These are phyloP conservation scores for Dermolepida albohirtum DNA, from an alignment of 2,888 invertebrate species.

Conservation along the genomic window DNA sequence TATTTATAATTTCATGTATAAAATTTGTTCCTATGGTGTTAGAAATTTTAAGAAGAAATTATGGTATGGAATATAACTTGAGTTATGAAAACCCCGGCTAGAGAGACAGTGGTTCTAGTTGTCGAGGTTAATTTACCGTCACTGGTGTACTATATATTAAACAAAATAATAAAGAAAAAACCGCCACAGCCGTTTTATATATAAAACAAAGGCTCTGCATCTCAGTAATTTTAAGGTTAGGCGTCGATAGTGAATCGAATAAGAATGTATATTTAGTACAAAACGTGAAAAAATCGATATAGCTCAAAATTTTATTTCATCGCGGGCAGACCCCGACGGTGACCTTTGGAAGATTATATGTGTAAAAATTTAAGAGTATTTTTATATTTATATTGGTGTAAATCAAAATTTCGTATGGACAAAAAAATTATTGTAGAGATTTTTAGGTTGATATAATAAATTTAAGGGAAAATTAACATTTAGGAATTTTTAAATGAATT, in stretches of 20 bases:
- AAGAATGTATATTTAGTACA: conserved; percentile 64
- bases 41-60: conserved; percentile 20
- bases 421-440: conserved; percentile 65
- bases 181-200: conserved; percentile 59
- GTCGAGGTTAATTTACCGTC: conserved; percentile 63
- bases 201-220: conserved; percentile 56
- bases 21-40: conserved; percentile 1
- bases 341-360: conserved; percentile 63
- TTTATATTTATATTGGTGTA: conserved; percentile 69
- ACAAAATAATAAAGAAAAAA: conserved; percentile 50
- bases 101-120: conserved; percentile 60
- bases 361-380: conserved; percentile 68
- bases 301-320: conserved; percentile 66
- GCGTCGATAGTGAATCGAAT: conserved; percentile 67
- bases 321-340: conserved; percentile 53
- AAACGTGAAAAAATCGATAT: conserved; percentile 63
- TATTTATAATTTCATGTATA: neutral
- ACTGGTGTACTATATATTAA: conserved; percentile 60
- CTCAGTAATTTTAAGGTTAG: conserved; percentile 64
- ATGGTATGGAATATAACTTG: conserved; percentile 46
- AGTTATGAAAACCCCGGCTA: conserved; percentile 54
- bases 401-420: conserved; percentile 68
- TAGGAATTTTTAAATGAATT: conserved; percentile 77
- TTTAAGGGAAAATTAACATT: conserved; percentile 73
- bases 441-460: conserved; percentile 64